phyloP scores from a whole-genome alignment of 2,797 vertebrate genomes.

The Acanthurus tractus region DNA sequence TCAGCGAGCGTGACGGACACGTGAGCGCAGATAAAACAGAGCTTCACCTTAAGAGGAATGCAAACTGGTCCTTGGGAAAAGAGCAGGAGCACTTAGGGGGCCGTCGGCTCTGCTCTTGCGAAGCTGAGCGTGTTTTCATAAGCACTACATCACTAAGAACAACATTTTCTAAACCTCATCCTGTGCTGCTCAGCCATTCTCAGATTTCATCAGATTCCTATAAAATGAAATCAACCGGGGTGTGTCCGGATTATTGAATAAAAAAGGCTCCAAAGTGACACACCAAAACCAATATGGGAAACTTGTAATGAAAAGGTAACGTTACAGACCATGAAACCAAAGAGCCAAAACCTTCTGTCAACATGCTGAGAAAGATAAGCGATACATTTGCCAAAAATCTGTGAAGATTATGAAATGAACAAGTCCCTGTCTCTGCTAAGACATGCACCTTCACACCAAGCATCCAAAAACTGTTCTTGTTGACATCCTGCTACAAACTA shows the following conservation, averaged over 20 bases:
- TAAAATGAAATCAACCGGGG: constrained; percentile 76
- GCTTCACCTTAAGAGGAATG: constrained; percentile 44
- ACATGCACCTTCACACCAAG: not conserved
- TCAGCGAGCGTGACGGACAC: constrained; percentile 29
- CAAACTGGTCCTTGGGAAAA: constrained; percentile 35
- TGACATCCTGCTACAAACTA: not conserved
- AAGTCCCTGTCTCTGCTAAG: not conserved
- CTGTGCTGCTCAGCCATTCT: constrained; percentile 59
- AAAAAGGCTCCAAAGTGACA: constrained; percentile 44
- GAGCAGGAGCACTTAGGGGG: constrained; percentile 22
- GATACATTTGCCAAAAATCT: constrained; percentile 3
- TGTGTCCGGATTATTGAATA: constrained; percentile 58
- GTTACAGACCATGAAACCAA: constrained; percentile 13
- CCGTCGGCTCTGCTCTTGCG: constrained; percentile 25
- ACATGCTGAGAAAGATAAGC: not conserved
- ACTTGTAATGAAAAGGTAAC: constrained; percentile 28
- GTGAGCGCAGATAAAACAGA: constrained; percentile 47
- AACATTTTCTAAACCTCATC: constrained; percentile 68
- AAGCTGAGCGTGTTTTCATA: constrained; percentile 43
- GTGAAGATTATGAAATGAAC: constrained; percentile 4
- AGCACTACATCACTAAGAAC: constrained; percentile 54
- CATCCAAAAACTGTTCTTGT: not conserved
- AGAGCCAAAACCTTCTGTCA: constrained; percentile 8
- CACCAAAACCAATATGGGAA: constrained; percentile 47
- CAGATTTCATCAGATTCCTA: constrained; percentile 74